A percentile compares a stretch with the other conserved stretches of the same genome.
Evolutionary conservation across 2,797 vertebrate genomes (phyloP).

Genomic region (Ceryle rudis): DNA sequence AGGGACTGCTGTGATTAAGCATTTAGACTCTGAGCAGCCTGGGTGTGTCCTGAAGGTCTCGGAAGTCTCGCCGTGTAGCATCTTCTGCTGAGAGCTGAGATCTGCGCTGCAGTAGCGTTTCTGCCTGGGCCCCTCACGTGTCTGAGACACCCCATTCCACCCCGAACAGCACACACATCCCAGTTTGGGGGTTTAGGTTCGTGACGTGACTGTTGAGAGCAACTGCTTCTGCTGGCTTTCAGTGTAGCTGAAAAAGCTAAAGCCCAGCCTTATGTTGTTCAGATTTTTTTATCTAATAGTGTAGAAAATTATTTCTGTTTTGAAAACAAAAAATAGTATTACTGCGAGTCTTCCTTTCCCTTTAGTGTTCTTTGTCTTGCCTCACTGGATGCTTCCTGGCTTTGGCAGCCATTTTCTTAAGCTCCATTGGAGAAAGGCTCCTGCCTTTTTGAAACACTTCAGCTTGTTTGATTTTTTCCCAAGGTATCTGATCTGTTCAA

Average conservation of each 20-base stretch:
- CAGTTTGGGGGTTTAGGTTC: neutral
- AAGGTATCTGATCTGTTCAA: neutral
- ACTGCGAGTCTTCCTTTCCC: neutral
- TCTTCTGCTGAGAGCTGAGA: neutral
- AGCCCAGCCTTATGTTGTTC: neutral
- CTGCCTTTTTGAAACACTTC: neutral
- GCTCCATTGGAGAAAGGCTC: neutral
- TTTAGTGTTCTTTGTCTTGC: neutral
- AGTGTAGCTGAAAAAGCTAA: neutral
- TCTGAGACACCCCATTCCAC: neutral
- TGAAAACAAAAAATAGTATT: neutral
- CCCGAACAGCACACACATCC: neutral
- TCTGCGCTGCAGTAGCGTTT: neutral
- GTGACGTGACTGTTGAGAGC: neutral
- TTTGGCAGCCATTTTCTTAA: constrained; percentile 47
- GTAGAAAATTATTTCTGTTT: neutral
- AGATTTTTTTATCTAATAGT: too few relatives aligned
- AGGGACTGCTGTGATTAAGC: neutral
- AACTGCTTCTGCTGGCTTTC: neutral
- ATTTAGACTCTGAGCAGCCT: neutral
- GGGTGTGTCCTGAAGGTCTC: neutral
- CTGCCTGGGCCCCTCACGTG: neutral
- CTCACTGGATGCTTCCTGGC: neutral
- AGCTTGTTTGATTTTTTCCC: neutral
- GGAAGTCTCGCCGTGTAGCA: accelerated